Base-by-base conservation (phyloP, 2,888 invertebrate genomes). In the Paralinhomoeus sp. region DNA sequence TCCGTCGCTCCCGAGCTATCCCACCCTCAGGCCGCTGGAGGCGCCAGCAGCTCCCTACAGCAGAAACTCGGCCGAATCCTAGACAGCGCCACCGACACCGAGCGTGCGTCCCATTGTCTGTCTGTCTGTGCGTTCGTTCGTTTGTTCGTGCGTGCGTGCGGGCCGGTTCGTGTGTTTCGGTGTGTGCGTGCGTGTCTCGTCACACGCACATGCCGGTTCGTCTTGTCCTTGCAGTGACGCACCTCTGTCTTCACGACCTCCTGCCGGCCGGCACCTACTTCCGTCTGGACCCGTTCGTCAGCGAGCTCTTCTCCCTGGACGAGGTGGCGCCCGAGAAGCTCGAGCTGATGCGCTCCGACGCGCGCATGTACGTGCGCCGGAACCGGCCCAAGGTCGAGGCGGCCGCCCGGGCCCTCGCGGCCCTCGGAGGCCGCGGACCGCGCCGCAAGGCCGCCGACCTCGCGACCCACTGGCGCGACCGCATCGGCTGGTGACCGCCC, bases 231-330 rank as follows among this genome's bases (percentile, higher is more conserved):
- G 17, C 66, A 80, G 80, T 75, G 53, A 78, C 80, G 12, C 80
- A 80, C 58, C 72, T 73, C 36, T 72, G 76, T 55, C 57, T 80
- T 49, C 75, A 74, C 57, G 80, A 80, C 62, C 64, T 80, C 39
- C 64, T 81, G 1, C 77, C 78, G 0, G 70, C 73, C 1, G 71
- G 75, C 36, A 70, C 72, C 33, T 84, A 85, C 64, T 84, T 72
- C 64, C 73, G 85, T 5, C 77, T 85, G 64, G 87, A 85, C 67
- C 85, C 85, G 0, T 81, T 82, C 54, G 67, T 85, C 45, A 76
- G 78, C 45, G 76, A 78, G 59, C 74, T 77, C 62, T 70, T 80
- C 45, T 71, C 73, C 17, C 75, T 87, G 72, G 78, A 79, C 55
- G 84, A 84, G 65, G 77, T 76, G 34, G 67, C 76, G 50, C 73